Base-by-base conservation (phyloP, 2,113 vertebrate genomes). In the Pseudorasbora parva region DNA sequence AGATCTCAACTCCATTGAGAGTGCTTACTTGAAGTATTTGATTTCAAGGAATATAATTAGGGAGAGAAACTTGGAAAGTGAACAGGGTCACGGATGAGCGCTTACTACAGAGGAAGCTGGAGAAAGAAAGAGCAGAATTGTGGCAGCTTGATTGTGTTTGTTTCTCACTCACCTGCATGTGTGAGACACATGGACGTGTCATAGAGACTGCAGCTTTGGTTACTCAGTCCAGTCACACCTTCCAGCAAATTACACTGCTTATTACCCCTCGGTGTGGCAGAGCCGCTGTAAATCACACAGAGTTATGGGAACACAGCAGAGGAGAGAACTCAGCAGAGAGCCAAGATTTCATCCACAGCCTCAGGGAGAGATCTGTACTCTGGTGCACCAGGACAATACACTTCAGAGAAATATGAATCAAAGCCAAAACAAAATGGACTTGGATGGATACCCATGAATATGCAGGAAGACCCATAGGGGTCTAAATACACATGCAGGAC, bases 191-290 rank as follows among this genome's bases (percentile, higher is more conserved):
- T 30, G 23, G 54, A 49, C 78, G 47, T 73, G 83, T 79, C 49
- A 33, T 86, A 90, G 81, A 88, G 81, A 86, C 71, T 2, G 66
- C 83, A 64, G 3, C 82, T 82, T 82, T 62, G 75, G 84, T 91
- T 90, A 87, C 51, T 72, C 47, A 92, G 88, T 91, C 91, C 83
- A 75, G 86, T 93, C 90, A 91, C 92, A 92, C 88, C 89, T 85
- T 85, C 73, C 89, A 82, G 87, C 88, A 92, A 90, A 92, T 93
- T 89, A 92, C 78, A 73, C 82, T 85, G 90, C 91, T 92, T 93
- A 93, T 92, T 94, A 92, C 91, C 90, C 90, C 81, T 86, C 87
- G 88, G 91, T 85, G 33, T 85, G 89, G 83, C 85, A 92, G 91
- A 85, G 33, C 87, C 62, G 88, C 86, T 75, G 87, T 90, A 89